phyloP scores from a whole-genome alignment of 1,140 invertebrate species.

The Ceratitis capitata region DNA sequence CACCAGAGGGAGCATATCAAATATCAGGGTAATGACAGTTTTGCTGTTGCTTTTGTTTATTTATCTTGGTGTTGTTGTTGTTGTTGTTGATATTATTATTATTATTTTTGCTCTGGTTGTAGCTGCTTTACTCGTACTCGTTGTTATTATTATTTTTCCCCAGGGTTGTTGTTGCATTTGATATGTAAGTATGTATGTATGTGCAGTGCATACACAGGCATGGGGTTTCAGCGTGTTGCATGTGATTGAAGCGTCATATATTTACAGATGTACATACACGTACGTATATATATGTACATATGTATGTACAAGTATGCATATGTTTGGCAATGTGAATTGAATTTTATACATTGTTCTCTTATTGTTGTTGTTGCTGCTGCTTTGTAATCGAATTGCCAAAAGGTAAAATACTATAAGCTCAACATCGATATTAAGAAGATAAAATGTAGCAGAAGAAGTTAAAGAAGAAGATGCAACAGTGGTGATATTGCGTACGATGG shows the following conservation, averaged over 20 bases:
- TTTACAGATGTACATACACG: neutral
- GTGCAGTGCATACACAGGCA: no score
- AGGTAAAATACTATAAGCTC: neutral
- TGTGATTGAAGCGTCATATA: neutral
- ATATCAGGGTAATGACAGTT: slow-evolving; percentile 32
- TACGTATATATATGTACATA: neutral
- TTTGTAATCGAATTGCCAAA: slow-evolving; percentile 27
- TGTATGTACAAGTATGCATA: neutral
- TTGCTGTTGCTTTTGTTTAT: slow-evolving; percentile 25
- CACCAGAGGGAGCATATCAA: slow-evolving; percentile 31
- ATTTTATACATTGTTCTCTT: neutral
- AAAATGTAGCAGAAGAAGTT: neutral
- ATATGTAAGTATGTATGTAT: no score
- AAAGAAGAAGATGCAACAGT: neutral
- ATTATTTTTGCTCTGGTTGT: neutral
- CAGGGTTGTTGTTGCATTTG: slow-evolving; percentile 6
- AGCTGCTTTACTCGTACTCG: neutral
- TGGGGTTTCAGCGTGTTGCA: neutral
- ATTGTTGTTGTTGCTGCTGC: slow-evolving; percentile 28
- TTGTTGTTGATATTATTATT: neutral
- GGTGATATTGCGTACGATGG: neutral
- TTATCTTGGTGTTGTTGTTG: neutral
- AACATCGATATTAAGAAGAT: neutral
- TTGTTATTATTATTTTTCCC: neutral
- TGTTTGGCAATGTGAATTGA: no score